Evolutionary conservation across 1,140 invertebrate genomes (phyloP).

Genomic region (Apis laboriosa): DNA sequence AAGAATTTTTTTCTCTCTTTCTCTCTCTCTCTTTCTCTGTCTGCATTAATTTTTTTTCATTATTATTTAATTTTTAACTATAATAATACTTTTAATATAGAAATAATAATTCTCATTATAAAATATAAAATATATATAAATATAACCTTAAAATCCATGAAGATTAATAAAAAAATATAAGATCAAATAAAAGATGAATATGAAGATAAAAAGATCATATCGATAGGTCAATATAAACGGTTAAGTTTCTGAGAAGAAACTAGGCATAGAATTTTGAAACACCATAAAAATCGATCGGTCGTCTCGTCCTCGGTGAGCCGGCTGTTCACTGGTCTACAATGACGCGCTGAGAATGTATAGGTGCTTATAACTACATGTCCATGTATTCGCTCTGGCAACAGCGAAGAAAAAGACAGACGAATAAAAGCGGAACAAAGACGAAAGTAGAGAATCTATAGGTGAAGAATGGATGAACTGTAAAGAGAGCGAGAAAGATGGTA

Average conservation of each 20-base stretch:
- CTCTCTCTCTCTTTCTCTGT: too few species aligned
- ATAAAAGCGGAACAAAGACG: background rate
- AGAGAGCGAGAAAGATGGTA: background rate
- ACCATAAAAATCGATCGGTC: constrained; percentile 65
- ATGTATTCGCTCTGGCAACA: background rate
- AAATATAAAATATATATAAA: background rate
- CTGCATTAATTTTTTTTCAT: background rate
- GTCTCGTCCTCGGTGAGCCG: constrained; percentile 33
- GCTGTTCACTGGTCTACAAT: constrained; percentile 40
- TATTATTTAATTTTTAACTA: background rate
- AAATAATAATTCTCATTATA: background rate
- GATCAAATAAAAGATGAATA: constrained; percentile 1
- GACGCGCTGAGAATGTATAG: constrained; percentile 2
- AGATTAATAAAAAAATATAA: background rate
- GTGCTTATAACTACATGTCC: background rate
- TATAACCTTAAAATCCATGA: background rate
- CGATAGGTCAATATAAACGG: background rate
- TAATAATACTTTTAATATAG: too few species aligned
- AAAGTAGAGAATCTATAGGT: constrained; percentile 3
- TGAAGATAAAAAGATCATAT: background rate
- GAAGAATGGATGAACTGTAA: background rate
- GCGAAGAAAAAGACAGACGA: constrained; percentile 10
- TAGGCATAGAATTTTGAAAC: constrained; percentile 64
- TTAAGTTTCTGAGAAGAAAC: constrained; percentile 37
- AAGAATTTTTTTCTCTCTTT: background rate